Evolutionary conservation across 2,113 vertebrate species (phyloP).

Genomic region (Eclectus roratus): DNA sequence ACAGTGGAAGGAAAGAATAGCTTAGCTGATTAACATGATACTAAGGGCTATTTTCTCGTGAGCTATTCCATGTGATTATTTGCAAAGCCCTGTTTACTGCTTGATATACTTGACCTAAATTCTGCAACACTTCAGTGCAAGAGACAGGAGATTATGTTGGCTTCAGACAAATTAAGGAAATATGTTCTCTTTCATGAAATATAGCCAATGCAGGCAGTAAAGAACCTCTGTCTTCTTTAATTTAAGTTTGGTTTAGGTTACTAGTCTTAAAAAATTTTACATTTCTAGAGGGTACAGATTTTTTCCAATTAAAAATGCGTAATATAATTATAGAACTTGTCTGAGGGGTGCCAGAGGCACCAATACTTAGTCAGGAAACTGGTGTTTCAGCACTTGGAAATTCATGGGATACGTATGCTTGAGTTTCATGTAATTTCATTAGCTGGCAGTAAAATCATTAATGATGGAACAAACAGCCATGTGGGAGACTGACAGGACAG

Average conservation of each 20-base stretch:
- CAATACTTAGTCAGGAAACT: not conserved
- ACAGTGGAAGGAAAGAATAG: not conserved
- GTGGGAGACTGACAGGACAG: not conserved
- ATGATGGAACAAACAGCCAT: not conserved
- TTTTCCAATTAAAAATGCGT: constrained; percentile 22
- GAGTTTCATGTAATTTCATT: not conserved
- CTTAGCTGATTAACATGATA: not conserved
- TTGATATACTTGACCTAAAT: constrained; percentile 43
- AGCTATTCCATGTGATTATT: constrained; percentile 2
- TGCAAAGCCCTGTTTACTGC: constrained; percentile 33
- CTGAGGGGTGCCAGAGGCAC: not conserved
- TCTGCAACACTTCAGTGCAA: not conserved
- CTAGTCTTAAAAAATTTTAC: not conserved
- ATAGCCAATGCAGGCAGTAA: not conserved
- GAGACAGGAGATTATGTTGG: not conserved
- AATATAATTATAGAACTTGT: not conserved
- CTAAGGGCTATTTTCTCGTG: not conserved
- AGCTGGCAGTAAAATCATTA: not conserved
- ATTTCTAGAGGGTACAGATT: not conserved
- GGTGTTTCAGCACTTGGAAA: not conserved
- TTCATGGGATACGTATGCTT: not conserved
- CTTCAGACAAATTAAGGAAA: not conserved
- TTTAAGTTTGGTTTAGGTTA: not conserved
- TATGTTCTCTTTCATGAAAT: constrained; percentile 22
- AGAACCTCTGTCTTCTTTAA: not conserved